Percentiles rank a stretch among this genome's conserved stretches.
phyloP scores from a whole-genome alignment of 2,113 vertebrate species.

The Bothrops jararaca region DNA sequence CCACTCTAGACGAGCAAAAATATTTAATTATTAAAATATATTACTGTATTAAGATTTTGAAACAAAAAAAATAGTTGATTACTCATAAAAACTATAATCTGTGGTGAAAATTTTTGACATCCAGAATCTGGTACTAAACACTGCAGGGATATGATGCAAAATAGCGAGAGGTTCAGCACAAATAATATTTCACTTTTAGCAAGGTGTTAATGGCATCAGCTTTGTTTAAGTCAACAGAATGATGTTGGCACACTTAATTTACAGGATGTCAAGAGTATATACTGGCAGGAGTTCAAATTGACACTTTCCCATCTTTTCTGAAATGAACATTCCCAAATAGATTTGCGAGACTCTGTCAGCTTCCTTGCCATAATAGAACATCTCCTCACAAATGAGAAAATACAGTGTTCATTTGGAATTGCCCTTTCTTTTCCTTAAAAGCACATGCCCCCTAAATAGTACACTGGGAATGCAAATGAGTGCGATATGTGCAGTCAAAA shows the following conservation, averaged over 20 bases:
- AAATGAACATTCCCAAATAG: background rate
- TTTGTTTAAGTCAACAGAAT: background rate
- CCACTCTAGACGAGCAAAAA: background rate
- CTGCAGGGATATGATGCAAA: too few species aligned
- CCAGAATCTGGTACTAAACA: background rate
- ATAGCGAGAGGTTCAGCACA: background rate
- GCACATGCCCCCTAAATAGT: background rate
- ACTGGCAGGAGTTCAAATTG: background rate
- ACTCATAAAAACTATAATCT: background rate
- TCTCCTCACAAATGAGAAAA: constrained; percentile 2
- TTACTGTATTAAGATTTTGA: background rate
- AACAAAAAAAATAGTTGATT: background rate
- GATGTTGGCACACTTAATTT: background rate
- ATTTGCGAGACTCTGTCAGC: background rate
- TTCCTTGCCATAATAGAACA: background rate
- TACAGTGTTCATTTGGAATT: constrained; percentile 4
- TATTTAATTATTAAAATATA: background rate
- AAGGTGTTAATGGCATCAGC: background rate
- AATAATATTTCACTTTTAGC: background rate
- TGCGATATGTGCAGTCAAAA: constrained; percentile 16
- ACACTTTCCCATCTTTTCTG: background rate
- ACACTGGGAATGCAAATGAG: background rate
- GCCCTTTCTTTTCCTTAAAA: background rate
- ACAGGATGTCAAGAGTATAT: background rate
- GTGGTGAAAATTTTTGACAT: background rate